phyloP scores from a whole-genome alignment of 2,113 vertebrate genomes.

The Bos javanicus region DNA sequence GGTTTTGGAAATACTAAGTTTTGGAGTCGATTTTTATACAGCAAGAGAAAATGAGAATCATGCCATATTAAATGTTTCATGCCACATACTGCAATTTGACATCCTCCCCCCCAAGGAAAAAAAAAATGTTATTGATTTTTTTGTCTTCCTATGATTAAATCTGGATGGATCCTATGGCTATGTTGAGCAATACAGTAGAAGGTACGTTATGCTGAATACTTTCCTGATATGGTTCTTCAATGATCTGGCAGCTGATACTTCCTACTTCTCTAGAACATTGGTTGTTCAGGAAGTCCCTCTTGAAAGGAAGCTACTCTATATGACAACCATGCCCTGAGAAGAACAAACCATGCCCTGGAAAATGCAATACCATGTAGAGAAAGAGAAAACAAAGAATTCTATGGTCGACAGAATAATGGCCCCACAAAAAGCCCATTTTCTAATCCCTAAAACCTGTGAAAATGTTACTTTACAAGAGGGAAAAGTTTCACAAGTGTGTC shows the following conservation, averaged over 20 bases:
- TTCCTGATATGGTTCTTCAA: neutral
- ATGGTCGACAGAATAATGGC: neutral
- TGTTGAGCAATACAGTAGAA: neutral
- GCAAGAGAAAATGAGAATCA: neutral
- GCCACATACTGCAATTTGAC: neutral
- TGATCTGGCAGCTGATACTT: neutral
- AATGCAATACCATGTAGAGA: neutral
- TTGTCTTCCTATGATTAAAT: neutral
- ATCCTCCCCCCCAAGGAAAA: fast-evolving
- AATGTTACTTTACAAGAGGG: neutral
- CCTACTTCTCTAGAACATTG: neutral
- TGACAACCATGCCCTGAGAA: neutral
- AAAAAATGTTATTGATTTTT: neutral
- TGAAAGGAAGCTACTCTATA: neutral
- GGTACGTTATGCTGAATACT: neutral
- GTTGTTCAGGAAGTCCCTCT: neutral
- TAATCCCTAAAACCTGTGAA: neutral
- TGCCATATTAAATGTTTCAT: neutral
- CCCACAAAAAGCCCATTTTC: neutral
- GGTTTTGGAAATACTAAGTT: neutral
- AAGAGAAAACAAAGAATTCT: neutral
- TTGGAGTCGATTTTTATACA: neutral
- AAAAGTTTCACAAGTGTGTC: neutral
- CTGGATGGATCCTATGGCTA: neutral
- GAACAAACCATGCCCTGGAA: neutral